Base-by-base conservation (phyloP, 2,888 invertebrate genomes). In the Tetheella fluctuosa region DNA sequence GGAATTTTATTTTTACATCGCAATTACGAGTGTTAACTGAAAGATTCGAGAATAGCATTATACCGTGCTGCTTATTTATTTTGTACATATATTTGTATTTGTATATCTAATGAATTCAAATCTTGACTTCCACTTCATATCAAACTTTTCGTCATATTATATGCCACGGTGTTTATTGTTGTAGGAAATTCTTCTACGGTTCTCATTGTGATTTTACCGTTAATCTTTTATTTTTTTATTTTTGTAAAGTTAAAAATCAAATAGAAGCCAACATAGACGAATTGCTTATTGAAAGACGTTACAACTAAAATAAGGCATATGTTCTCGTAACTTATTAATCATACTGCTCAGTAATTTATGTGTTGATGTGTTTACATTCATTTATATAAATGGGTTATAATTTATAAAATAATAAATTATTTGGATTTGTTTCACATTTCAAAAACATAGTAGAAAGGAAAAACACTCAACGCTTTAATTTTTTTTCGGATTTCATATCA, bases 1-100 rank as follows among this genome's bases (percentile, higher is more conserved):
- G 34, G 15, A 58, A 59, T 59, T 42, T 48, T n/a, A 48, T 10
- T 48, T n/a, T 48, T 48, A 48, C 48, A 48, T 48, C 48, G 48
- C 17, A 42, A 48, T 48, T 48, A 48, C 48, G 54, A 54, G 30
- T n/a, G n/a, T 15, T 28, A 12, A 17, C 28, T 28, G 54, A 30
- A 30, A 54, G 30, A 54, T 30, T 30, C n/a, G 10, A 54, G 20
- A 48, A 48, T 48, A 48, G 2, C 48, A 48, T 20, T 20, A 48
- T 20, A 10, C 7, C 8, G 17, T 42, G 6, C 37, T 42, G 42
- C 17, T 42, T 42, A 42, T 42, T 42, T 42, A 17, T 42, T n/a
- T n/a, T n/a, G n/a, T n/a, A n/a, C n/a, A n/a, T n/a, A n/a, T n/a
- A n/a, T n/a, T n/a, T n/a, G n/a, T n/a, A n/a, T n/a, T n/a, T n/a